A percentile compares a stretch with the other conserved stretches of the same genome.
Evolutionary conservation across 1,140 invertebrate genomes (phyloP).

Genomic region (Apis dorsata): DNA sequence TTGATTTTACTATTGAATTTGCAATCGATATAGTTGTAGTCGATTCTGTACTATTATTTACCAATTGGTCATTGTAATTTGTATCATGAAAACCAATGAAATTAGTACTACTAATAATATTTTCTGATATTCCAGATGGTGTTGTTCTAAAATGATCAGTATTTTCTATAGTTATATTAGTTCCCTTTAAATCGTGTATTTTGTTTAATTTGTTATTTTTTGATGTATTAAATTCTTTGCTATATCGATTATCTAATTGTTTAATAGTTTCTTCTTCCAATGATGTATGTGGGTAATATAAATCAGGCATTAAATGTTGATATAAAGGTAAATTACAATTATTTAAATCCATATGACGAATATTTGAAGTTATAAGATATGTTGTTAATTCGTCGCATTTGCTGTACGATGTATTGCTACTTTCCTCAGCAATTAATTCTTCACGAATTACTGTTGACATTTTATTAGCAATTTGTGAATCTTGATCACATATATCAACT

Average conservation of each 20-base stretch:
- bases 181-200: slow-evolving; percentile 61
- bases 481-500: background rate
- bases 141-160: slow-evolving; percentile 59
- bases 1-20: slow-evolving; percentile 57
- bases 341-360: slow-evolving; percentile 71
- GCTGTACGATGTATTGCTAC: slow-evolving; percentile 52
- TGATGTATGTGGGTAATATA: slow-evolving; percentile 41
- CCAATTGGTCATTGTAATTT: slow-evolving; percentile 61
- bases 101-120: slow-evolving; percentile 67
- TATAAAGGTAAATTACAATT: slow-evolving; percentile 74
- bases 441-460: slow-evolving; percentile 73
- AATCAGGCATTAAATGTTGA: slow-evolving; percentile 71
- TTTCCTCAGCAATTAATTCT: slow-evolving; percentile 73
- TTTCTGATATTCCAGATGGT: slow-evolving; percentile 66
- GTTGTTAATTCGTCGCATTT: slow-evolving; percentile 72
- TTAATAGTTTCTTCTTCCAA: slow-evolving; percentile 69
- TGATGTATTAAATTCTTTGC: slow-evolving; percentile 66
- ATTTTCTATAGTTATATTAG: slow-evolving; percentile 38
- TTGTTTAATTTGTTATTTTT: slow-evolving; percentile 65
- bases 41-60: slow-evolving; percentile 66
- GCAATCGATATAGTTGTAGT: slow-evolving; percentile 62
- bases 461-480: slow-evolving; percentile 57
- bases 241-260: slow-evolving; percentile 72
- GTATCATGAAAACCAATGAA: slow-evolving; percentile 66
- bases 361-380: slow-evolving; percentile 72